phyloP scores from a whole-genome alignment of 2,888 invertebrate species.

The Eurois occulta region DNA sequence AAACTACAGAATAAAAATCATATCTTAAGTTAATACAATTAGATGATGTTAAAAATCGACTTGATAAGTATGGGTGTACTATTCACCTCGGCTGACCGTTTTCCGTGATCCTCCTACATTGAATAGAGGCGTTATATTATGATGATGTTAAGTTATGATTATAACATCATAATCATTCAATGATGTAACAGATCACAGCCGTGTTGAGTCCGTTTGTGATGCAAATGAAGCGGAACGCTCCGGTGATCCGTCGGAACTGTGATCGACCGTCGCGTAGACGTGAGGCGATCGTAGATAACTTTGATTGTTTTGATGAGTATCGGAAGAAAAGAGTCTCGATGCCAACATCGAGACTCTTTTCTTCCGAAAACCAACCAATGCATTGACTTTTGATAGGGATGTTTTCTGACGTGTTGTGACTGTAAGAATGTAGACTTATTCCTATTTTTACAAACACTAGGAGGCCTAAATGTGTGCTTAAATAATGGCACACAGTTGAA shows the following conservation, averaged over 20 bases:
- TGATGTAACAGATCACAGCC: slow-evolving; percentile 76
- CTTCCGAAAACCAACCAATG: no score
- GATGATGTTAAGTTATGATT: slow-evolving; percentile 1
- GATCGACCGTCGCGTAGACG: slow-evolving; percentile 36
- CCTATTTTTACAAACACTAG: background rate
- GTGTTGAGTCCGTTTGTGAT: slow-evolving; percentile 73
- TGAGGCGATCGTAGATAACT: slow-evolving; percentile 35
- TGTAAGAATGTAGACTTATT: background rate
- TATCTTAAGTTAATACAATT: no score
- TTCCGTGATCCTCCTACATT: background rate
- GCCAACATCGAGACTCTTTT: no score
- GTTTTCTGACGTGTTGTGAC: background rate
- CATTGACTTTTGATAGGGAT: slow-evolving; percentile 4
- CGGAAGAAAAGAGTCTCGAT: background rate
- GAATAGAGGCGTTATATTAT: background rate
- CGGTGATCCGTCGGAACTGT: slow-evolving; percentile 44
- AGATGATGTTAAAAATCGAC: background rate
- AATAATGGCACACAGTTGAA: no score
- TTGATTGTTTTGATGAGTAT: slow-evolving; percentile 33
- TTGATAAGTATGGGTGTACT: background rate
- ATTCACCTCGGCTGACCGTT: background rate
- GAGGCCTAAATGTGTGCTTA: background rate
- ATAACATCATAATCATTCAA: slow-evolving; percentile 62
- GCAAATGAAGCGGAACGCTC: slow-evolving; percentile 76
- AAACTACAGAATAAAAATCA: no score